A percentile compares a stretch with the other conserved stretches of the same genome.
Conservation (phyloP, 2,888 invertebrate genomes). For the Dynastes tityus region DNA sequence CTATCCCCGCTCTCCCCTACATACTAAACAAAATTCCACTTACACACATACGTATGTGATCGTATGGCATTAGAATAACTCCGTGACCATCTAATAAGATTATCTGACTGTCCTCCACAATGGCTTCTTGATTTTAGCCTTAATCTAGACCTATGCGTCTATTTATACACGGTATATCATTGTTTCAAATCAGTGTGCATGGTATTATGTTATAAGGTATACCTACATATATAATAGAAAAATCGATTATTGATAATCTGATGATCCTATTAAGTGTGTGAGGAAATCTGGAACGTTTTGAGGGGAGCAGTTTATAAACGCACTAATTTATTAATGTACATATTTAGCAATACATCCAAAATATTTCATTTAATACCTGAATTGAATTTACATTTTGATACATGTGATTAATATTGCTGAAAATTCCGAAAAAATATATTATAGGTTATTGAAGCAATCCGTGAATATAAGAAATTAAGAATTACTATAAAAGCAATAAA, state of each 20-base stretch:
- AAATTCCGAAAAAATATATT: no score
- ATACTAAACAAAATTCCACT: not conserved
- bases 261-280: not conserved
- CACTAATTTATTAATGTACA: no score
- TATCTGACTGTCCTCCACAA: slow-evolving; percentile 40
- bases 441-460: no score
- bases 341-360: no score
- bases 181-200: not conserved
- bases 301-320: not conserved
- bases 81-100: slow-evolving; percentile 26
- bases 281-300: not conserved
- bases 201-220: not conserved
- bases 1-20: no score
- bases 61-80: slow-evolving; percentile 9
- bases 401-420: no score
- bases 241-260: not conserved
- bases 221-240: no score
- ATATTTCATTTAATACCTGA: no score
- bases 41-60: not conserved
- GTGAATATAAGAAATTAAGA: no score
- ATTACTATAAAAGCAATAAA: no score
- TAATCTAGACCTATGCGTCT: not conserved
- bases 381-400: no score
- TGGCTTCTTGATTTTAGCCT: slow-evolving; percentile 42
- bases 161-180: slow-evolving; percentile 6